Base-by-base conservation (phyloP, 2,113 vertebrate genomes). In the Ranitomeya imitator region DNA sequence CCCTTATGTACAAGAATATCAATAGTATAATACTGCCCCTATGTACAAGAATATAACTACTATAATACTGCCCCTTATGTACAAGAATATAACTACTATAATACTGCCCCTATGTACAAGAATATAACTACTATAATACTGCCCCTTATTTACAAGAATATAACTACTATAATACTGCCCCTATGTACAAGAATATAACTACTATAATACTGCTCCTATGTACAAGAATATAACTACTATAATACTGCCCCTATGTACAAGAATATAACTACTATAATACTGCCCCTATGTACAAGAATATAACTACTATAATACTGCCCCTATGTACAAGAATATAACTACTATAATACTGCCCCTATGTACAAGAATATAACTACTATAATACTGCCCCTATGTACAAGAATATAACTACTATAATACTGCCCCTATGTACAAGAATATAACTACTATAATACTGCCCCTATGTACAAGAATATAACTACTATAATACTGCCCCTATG, bases 401-500 rank as follows among this genome's bases (percentile, higher is more conserved):
- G 71, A 74, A 74, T 74, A 45, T 74, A 45, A 45, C 69, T 71
- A 31, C 69, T 71, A 31, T 71, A 71, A 71, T 37, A 31, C 69
- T 71, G 69, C 26, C 7, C 69, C 26, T 74, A 74, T 74, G 26
- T 74, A 74, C 31, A 74, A 45, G 71, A 74, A 74, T 74, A 45
- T 74, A 45, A 45, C 69, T 71, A 31, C 69, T 71, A 31, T 71
- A 71, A 71, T 71, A 31, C 69, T 71, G 69, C 26, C 7, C 69
- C 26, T 74, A 74, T 74, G 26, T 74, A 74, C 31, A 31, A 31
- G 26, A 31, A 31, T 31, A 76, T 76, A 76, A 76, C 37, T 76
- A 76, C 73, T 76, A 76, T 76, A 76, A 76, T 51, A 51, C 73
- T 76, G 73, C 73, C 4, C 73, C 73, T 76, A 76, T 76, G 15